Evolutionary conservation across 2,113 vertebrate species (phyloP).

Genomic region (Propithecus coquereli): DNA sequence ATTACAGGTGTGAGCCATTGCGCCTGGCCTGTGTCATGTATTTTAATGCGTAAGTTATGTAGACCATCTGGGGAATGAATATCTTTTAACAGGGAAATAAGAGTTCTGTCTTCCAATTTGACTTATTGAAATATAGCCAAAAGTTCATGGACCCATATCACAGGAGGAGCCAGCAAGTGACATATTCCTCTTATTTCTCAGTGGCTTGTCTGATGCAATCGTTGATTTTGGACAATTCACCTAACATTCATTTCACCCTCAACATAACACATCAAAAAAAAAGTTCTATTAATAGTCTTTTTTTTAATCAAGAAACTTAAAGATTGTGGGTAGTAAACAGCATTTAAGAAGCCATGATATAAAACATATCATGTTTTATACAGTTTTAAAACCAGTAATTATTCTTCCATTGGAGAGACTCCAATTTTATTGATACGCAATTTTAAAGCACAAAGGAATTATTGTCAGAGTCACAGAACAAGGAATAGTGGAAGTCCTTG

Average conservation of each 20-base stretch:
- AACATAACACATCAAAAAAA: not conserved
- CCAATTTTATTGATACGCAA: not conserved
- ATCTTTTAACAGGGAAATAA: not conserved
- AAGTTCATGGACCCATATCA: not conserved
- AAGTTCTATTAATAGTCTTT: not conserved
- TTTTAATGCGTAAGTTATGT: not conserved
- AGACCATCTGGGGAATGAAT: not conserved
- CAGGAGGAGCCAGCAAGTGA: not conserved
- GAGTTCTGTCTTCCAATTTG: not conserved
- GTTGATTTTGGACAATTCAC: not conserved
- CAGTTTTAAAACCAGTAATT: not conserved
- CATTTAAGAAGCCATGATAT: not conserved
- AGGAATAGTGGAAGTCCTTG: not conserved
- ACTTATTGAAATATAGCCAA: not conserved
- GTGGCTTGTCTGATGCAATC: not conserved
- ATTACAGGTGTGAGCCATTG: too few species aligned
- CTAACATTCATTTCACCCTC: not conserved
- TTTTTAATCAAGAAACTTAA: not conserved
- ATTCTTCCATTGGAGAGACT: not conserved
- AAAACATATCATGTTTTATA: not conserved
- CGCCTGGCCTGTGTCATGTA: not conserved
- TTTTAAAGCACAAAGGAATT: constrained; percentile 4
- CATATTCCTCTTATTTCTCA: not conserved
- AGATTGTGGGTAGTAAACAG: not conserved
- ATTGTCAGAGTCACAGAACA: not conserved